A percentile compares a stretch with the other conserved stretches of the same genome.
These are phyloP conservation scores for Brachionus rotundiformis DNA, from an alignment of 1,140 invertebrate genomes.

Conservation along the genomic window DNA sequence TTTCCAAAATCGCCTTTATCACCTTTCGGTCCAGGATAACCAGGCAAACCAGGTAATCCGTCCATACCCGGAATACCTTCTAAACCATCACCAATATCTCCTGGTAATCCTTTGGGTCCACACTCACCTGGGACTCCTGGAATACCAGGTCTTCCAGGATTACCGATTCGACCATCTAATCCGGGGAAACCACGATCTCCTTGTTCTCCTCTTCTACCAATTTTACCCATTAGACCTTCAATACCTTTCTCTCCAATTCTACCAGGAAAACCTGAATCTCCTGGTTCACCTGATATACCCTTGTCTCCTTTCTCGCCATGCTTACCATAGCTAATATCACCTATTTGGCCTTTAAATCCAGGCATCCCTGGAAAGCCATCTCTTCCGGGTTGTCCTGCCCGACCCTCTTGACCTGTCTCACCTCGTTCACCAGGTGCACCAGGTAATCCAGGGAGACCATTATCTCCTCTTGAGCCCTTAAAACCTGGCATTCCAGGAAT, in stretches of 20 bases:
- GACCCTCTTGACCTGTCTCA: neutral
- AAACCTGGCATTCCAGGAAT: neutral
- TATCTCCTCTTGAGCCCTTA: slow-evolving; percentile 5
- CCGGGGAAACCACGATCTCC: slow-evolving; percentile 30
- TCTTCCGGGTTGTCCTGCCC: neutral
- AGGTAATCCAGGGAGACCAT: neutral
- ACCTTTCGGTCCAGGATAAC: slow-evolving; percentile 18
- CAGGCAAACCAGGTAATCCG: slow-evolving; percentile 21
- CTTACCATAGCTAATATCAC: neutral
- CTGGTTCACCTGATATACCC: slow-evolving; percentile 27
- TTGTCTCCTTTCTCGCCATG: slow-evolving; percentile 34
- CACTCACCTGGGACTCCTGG: slow-evolving; percentile 6
- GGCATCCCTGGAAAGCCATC: neutral
- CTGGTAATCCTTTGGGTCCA: neutral
- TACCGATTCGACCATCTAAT: neutral
- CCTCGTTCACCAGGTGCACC: neutral
- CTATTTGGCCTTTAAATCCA: slow-evolving; percentile 29
- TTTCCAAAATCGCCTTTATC: neutral
- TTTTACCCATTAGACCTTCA: neutral
- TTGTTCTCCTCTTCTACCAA: neutral
- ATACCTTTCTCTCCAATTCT: slow-evolving; percentile 10
- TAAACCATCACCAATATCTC: slow-evolving; percentile 18
- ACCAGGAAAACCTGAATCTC: slow-evolving; percentile 6
- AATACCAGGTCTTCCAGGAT: slow-evolving; percentile 7
- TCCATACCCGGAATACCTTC: neutral